phyloP scores from a whole-genome alignment of 2,797 vertebrate species.

The Hafferia zeledoni region DNA sequence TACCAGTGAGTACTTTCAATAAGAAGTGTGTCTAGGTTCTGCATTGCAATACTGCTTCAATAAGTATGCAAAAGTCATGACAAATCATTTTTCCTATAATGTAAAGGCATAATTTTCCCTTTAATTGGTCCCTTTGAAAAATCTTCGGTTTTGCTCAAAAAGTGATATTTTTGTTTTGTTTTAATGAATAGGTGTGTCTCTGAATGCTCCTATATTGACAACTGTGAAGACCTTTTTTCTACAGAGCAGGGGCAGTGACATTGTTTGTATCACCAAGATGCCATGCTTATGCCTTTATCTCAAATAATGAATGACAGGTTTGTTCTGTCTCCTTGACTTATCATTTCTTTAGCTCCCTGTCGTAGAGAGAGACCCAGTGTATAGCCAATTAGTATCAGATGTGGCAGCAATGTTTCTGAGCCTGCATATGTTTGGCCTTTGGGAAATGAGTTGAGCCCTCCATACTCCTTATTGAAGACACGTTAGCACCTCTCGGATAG shows the following conservation, averaged over 20 bases:
- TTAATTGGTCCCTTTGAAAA: constrained; percentile 44
- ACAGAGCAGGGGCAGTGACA: neutral
- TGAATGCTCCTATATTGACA: neutral
- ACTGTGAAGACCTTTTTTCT: neutral
- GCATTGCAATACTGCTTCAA: constrained; percentile 23
- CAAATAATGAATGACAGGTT: constrained; percentile 2
- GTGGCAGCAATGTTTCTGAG: neutral
- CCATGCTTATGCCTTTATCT: neutral
- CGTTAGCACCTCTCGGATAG: neutral
- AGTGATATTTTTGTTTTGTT: constrained; percentile 11
- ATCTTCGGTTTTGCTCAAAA: neutral
- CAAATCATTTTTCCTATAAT: constrained; percentile 1
- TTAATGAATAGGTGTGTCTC: constrained; percentile 18
- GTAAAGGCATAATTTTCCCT: constrained; percentile 2
- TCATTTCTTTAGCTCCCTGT: neutral
- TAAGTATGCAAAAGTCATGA: constrained; percentile 22
- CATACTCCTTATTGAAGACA: neutral
- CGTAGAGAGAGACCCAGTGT: neutral
- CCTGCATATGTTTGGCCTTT: neutral
- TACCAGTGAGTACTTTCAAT: neutral
- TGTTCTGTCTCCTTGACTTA: constrained; percentile 19
- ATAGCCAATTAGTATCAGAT: constrained; percentile 41
- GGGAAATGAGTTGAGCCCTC: neutral
- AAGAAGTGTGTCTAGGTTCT: neutral
- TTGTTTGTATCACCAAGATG: neutral